These are phyloP conservation scores for Margarornis squamiger DNA, from an alignment of 2,797 vertebrate genomes.

Conservation along the genomic window DNA sequence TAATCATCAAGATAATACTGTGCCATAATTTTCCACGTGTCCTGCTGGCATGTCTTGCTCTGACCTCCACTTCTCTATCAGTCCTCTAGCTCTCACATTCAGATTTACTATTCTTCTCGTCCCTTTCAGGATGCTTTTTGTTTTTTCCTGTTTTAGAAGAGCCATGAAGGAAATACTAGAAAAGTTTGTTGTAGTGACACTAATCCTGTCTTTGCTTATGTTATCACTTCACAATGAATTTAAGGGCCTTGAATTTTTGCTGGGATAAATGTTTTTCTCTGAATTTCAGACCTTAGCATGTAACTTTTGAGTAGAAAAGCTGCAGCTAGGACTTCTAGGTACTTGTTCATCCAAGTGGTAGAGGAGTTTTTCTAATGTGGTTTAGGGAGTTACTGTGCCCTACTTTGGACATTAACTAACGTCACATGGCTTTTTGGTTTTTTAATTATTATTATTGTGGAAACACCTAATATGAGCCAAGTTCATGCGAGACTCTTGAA, in stretches of 20 bases:
- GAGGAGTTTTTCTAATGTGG: not conserved
- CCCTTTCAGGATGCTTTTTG: not conserved
- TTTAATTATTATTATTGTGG: constrained; percentile 39
- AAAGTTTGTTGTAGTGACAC: not conserved
- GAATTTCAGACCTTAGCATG: not conserved
- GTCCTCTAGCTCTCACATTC: not conserved
- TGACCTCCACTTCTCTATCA: not conserved
- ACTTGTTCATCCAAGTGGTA: not conserved
- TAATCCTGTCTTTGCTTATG: not conserved
- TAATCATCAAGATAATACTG: not conserved
- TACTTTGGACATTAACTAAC: not conserved
- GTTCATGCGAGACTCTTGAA: constrained; percentile 13
- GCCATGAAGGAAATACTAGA: not conserved
- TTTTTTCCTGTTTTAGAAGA: not conserved
- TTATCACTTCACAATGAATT: not conserved
- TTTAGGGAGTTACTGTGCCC: not conserved
- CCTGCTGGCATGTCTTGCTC: not conserved
- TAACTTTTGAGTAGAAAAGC: not conserved
- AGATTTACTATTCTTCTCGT: not conserved
- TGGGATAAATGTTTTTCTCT: not conserved
- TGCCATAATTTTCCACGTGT: not conserved
- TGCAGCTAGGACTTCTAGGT: not conserved
- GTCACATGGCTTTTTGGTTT: not conserved
- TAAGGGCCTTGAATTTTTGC: not conserved
- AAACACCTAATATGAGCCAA: constrained; percentile 4